phyloP scores from a whole-genome alignment of 2,113 vertebrate genomes.

The Macquaria australasica region DNA sequence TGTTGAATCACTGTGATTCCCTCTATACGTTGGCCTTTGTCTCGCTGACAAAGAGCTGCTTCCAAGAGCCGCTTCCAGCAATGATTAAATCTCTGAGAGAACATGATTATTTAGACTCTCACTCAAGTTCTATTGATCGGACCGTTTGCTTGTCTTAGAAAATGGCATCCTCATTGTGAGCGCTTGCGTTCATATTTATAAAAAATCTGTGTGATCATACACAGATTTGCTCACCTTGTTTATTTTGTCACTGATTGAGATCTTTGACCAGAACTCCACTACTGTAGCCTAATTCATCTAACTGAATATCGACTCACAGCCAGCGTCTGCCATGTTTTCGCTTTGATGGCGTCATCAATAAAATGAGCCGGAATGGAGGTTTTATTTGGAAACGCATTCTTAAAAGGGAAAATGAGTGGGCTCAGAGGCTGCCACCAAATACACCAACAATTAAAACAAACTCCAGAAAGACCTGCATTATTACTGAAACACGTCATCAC shows the following conservation, averaged over 20 bases:
- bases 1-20: conserved; percentile 56
- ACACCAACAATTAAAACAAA: background rate
- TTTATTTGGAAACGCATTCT: background rate
- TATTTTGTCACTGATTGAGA: conserved; percentile 42
- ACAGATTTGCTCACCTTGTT: background rate
- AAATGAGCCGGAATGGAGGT: too few relatives aligned
- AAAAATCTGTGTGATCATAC: background rate
- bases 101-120: conserved; percentile 39
- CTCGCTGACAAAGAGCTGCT: conserved; percentile 37
- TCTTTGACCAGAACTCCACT: conserved; percentile 23
- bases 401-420: background rate
- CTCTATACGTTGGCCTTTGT: conserved; percentile 37
- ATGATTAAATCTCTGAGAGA: conserved; percentile 48
- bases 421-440: background rate
- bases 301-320: conserved; percentile 46
- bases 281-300: conserved; percentile 31
- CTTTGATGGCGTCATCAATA: conserved; percentile 10
- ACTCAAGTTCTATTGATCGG: conserved; percentile 46
- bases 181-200: background rate
- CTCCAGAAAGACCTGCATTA: background rate
- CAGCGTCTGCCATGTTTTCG: background rate
- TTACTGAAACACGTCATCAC: background rate
- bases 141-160: background rate
- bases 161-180: too few relatives aligned
- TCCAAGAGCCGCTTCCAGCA: conserved; percentile 44